A percentile compares a stretch with the other conserved stretches of the same genome.
Conservation (phyloP, 2,113 vertebrate species). For the Entelurus aequoreus region DNA sequence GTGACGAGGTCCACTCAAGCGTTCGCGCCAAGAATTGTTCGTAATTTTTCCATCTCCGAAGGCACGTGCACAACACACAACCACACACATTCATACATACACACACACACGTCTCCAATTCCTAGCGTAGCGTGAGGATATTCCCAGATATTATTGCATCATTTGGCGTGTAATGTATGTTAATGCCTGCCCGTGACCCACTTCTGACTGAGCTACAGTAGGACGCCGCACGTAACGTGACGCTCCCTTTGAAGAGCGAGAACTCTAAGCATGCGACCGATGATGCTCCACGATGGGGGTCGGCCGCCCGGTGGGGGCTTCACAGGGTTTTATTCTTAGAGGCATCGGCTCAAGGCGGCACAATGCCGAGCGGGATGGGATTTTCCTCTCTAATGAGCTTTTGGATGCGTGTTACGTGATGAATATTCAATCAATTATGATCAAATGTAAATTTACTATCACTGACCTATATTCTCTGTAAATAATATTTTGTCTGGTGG, state of each 20-base stretch:
- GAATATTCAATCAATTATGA: conserved; percentile 7
- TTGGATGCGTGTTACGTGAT: conserved; percentile 30
- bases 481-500: not conserved
- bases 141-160: conserved; percentile 39
- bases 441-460: conserved; percentile 29
- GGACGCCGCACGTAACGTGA: conserved; percentile 25
- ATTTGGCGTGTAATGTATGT: conserved; percentile 44
- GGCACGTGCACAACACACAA: too few species aligned
- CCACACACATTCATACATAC: too few species aligned
- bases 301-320: conserved; percentile 15
- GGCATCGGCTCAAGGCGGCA: conserved; percentile 31
- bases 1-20: too few species aligned
- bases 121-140: conserved; percentile 11
- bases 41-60: conserved; percentile 1
- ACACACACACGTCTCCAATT: too few species aligned
- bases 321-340: conserved; percentile 43
- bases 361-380: conserved; percentile 25
- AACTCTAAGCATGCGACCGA: not conserved
- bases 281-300: conserved; percentile 3
- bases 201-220: conserved; percentile 45
- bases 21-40: not conserved
- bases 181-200: conserved; percentile 59
- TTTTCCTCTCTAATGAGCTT: conserved; percentile 46
- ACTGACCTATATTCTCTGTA: conserved; percentile 24
- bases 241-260: conserved; percentile 40